Percentiles rank a stretch among this genome's conserved stretches.
Conservation (phyloP, 1,140 invertebrate species). For the Anastrepha ludens region DNA sequence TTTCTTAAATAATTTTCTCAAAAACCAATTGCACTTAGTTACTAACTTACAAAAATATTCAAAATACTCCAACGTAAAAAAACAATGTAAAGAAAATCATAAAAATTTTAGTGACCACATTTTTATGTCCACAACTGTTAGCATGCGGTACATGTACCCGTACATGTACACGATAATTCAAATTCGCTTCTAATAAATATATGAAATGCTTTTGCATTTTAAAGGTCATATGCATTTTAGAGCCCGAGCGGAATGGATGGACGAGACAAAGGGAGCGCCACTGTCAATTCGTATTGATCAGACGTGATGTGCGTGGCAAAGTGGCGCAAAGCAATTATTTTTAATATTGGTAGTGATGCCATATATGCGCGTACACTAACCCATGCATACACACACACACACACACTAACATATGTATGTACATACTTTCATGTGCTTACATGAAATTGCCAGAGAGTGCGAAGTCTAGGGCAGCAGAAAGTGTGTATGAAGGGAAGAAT, state of each 20-base stretch:
- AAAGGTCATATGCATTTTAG: constrained; percentile 20
- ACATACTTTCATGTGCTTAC: neutral
- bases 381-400: neutral
- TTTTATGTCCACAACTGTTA: too few relatives aligned
- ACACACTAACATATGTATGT: too few relatives aligned
- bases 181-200: constrained; percentile 10
- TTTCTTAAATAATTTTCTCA: too few relatives aligned
- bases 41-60: too few relatives aligned
- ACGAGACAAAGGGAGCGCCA: neutral
- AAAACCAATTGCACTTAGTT: too few relatives aligned
- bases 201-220: neutral
- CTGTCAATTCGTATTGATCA: constrained; percentile 1
- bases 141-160: too few relatives aligned
- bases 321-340: constrained; percentile 28
- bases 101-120: too few relatives aligned
- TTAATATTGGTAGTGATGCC: neutral
- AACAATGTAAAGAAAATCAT: too few relatives aligned
- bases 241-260: neutral
- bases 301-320: constrained; percentile 1
- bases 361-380: neutral
- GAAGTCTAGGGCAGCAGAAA: neutral
- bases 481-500: neutral
- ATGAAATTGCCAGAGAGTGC: neutral
- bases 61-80: too few relatives aligned
- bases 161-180: neutral